Percentiles rank a stretch among this genome's conserved stretches.
phyloP scores from a whole-genome alignment of 1,140 invertebrate species.

The Aculops lycopersici region DNA sequence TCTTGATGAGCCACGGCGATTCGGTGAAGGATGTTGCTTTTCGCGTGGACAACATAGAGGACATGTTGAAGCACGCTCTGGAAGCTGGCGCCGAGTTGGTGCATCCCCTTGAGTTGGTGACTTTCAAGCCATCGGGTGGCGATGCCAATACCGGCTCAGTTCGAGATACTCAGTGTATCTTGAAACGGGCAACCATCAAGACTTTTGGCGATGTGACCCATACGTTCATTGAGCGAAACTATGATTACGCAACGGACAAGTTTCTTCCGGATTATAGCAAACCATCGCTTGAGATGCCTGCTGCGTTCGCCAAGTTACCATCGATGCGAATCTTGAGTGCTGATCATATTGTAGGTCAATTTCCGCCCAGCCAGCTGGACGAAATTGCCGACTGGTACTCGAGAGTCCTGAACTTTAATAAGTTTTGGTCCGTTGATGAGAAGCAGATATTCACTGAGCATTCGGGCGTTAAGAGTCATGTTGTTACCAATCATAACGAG shows the following conservation, averaged over 20 bases:
- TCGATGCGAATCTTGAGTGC: conserved; percentile 45
- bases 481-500: conserved; percentile 88
- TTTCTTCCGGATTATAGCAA: conserved; percentile 62
- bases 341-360: conserved; percentile 90
- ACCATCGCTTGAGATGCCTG: conserved; percentile 1
- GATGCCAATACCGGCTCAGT: not conserved
- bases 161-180: conserved; percentile 13
- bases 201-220: conserved; percentile 94
- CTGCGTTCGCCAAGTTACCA: conserved; percentile 24
- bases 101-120: not conserved
- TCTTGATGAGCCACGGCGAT: conserved; percentile 65
- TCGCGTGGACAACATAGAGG: conserved; percentile 63
- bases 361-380: conserved; percentile 50
- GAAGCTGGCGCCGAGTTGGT: not conserved
- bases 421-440: conserved; percentile 97
- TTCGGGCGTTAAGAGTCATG: conserved; percentile 72
- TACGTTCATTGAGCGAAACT: conserved; percentile 55
- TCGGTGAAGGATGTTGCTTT: conserved; percentile 88
- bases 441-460: conserved; percentile 76
- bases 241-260: conserved; percentile 34
- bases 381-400: conserved; percentile 37
- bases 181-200: conserved; percentile 50
- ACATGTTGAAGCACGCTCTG: conserved; percentile 27
- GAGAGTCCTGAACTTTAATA: conserved; percentile 61
- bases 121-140: not conserved